phyloP scores from a whole-genome alignment of 2,888 invertebrate genomes.

The Andrena fulva region DNA sequence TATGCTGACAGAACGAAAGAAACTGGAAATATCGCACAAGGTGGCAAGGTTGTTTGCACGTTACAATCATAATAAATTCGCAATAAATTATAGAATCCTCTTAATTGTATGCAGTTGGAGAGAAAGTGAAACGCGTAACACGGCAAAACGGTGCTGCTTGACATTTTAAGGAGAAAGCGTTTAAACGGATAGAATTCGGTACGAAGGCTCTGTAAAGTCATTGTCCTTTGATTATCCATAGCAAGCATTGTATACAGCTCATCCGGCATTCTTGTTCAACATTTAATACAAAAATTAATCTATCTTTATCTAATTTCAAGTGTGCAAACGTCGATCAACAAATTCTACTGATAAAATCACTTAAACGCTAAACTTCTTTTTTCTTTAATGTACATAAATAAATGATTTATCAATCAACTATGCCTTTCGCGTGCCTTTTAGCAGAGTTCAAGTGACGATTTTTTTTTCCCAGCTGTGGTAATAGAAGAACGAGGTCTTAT shows the following conservation, averaged over 20 bases:
- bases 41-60: slow-evolving; percentile 7
- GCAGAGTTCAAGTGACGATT: slow-evolving; percentile 48
- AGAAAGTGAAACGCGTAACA: slow-evolving; percentile 25
- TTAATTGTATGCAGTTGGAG: slow-evolving; percentile 9
- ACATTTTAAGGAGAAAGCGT: slow-evolving; percentile 23
- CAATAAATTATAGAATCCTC: slow-evolving; percentile 26
- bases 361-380: slow-evolving; percentile 68
- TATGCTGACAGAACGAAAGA: slow-evolving; percentile 9
- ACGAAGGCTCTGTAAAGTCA: slow-evolving; percentile 30
- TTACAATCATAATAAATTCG: slow-evolving; percentile 20
- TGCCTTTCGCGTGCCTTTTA: slow-evolving; percentile 49
- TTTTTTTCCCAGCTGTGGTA: slow-evolving; percentile 27
- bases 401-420: slow-evolving; percentile 68
- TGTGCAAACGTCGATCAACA: slow-evolving; percentile 72
- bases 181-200: slow-evolving; percentile 32
- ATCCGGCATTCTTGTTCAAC: slow-evolving; percentile 63
- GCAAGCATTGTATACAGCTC: slow-evolving; percentile 46
- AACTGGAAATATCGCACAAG: slow-evolving; percentile 15
- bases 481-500: slow-evolving; percentile 43
- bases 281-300: slow-evolving; percentile 80
- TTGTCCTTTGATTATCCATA: slow-evolving; percentile 41
- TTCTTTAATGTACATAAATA: slow-evolving; percentile 72
- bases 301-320: slow-evolving; percentile 72
- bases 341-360: slow-evolving; percentile 71
- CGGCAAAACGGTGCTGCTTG: slow-evolving; percentile 21